These are phyloP conservation scores for Onychorhynchus coronatus DNA, from an alignment of 2,113 vertebrate species.

Conservation along the genomic window DNA sequence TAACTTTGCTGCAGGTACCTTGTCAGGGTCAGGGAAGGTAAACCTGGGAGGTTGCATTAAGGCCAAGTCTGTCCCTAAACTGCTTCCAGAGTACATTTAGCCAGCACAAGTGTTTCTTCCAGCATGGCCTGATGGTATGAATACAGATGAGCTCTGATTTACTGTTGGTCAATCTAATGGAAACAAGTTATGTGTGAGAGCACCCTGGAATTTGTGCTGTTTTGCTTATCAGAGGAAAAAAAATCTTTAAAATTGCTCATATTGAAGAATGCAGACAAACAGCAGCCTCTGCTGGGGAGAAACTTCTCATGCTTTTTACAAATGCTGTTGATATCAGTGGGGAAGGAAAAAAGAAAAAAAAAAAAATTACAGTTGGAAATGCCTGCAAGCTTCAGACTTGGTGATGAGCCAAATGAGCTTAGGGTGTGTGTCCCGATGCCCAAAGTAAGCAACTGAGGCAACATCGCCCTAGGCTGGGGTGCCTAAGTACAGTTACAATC, in stretches of 20 bases:
- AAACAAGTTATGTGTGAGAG: fast-evolving
- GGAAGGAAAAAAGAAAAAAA: not conserved
- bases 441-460: not conserved
- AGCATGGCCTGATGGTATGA: fast-evolving
- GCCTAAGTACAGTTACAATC: not conserved
- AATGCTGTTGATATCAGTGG: not conserved
- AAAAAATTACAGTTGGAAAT: not conserved
- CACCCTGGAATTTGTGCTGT: not conserved
- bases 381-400: not conserved
- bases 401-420: not conserved
- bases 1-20: not conserved
- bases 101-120: not conserved
- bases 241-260: not conserved
- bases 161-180: not conserved
- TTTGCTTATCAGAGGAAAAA: not conserved
- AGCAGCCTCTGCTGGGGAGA: slow-evolving; percentile 51
- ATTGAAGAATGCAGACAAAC: not conserved
- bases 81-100: not conserved
- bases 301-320: not conserved
- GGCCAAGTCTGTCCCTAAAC: not conserved
- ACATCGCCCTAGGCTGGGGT: not conserved
- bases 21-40: not conserved
- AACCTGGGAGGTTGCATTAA: not conserved
- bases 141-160: not conserved
- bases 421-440: not conserved